These are phyloP conservation scores for Polydrusus pterygomalis DNA, from an alignment of 2,888 invertebrate species.

Conservation along the genomic window DNA sequence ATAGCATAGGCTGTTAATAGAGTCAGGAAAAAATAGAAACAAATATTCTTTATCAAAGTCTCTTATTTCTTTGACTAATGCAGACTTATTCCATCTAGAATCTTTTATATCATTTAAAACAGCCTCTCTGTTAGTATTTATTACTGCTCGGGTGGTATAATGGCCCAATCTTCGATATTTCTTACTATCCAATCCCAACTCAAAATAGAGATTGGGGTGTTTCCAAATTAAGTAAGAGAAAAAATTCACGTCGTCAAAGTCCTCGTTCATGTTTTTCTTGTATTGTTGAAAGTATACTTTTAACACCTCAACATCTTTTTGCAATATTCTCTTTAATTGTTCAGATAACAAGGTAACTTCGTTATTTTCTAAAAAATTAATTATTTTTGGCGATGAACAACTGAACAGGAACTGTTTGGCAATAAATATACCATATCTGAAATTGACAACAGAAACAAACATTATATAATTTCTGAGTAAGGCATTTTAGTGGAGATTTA, in stretches of 20 bases:
- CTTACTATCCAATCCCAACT: conserved; percentile 46
- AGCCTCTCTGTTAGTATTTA: conserved; percentile 48
- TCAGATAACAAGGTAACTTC: conserved; percentile 54
- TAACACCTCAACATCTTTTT: conserved; percentile 51
- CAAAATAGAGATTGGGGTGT: conserved; percentile 50
- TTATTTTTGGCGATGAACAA: conserved; percentile 58
- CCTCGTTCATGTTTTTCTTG: conserved; percentile 16
- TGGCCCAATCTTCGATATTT: conserved; percentile 46
- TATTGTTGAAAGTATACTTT: conserved; percentile 55
- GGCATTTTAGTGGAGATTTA: too few relatives aligned
- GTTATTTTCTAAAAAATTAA: conserved; percentile 49
- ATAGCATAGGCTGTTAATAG: conserved; percentile 28
- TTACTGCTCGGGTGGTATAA: conserved; percentile 52
- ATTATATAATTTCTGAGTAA: too few relatives aligned
- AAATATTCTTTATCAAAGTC: conserved; percentile 50
- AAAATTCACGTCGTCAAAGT: conserved; percentile 52
- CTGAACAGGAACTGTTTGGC: conserved; percentile 58
- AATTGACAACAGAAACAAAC: conserved; percentile 39
- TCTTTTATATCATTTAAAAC: conserved; percentile 41
- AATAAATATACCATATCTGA: conserved; percentile 59
- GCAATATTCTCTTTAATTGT: conserved; percentile 58
- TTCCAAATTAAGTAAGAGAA: conserved; percentile 52
- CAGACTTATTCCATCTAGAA: conserved; percentile 42
- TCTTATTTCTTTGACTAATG: conserved; percentile 49
- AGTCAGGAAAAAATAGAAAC: conserved; percentile 47